phyloP scores from a whole-genome alignment of 2,888 invertebrate genomes.

The Dicyrtomina minuta region DNA sequence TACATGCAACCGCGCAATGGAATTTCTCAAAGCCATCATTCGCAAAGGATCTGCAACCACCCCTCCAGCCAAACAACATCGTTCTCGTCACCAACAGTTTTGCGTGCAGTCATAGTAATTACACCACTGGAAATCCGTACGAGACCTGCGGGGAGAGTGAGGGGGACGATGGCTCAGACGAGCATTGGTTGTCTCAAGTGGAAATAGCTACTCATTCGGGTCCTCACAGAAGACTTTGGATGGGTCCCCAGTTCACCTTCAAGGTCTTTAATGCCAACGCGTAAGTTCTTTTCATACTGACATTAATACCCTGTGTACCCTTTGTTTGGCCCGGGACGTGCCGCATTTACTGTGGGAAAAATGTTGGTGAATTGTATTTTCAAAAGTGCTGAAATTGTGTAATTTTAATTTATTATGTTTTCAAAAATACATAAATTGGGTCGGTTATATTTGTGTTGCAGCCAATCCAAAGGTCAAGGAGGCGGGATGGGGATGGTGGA shows the following conservation, averaged over 20 bases:
- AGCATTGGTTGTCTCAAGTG: conserved; percentile 92
- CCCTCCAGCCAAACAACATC: no score
- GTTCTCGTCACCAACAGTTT: no score
- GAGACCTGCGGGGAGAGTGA: conserved; percentile 36
- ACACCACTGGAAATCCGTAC: conserved; percentile 11
- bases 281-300: no score
- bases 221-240: conserved; percentile 92
- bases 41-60: conserved; percentile 68
- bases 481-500: conserved; percentile 50
- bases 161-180: conserved; percentile 60
- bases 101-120: conserved; percentile 38
- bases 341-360: no score
- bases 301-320: no score
- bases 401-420: no score
- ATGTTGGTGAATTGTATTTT: no score
- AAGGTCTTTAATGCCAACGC: conserved; percentile 73
- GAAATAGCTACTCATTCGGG: conserved; percentile 97
- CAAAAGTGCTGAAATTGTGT: no score
- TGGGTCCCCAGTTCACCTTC: conserved; percentile 99
- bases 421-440: no score
- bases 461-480: conserved; percentile 30
- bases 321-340: no score
- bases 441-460: no score
- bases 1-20: conserved; percentile 89
- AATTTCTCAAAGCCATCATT: conserved; percentile 62